Percentiles rank a stretch among this genome's conserved stretches.
Evolutionary conservation across 2,888 invertebrate species (phyloP).

Genomic region (Nemotelus pantherinus): DNA sequence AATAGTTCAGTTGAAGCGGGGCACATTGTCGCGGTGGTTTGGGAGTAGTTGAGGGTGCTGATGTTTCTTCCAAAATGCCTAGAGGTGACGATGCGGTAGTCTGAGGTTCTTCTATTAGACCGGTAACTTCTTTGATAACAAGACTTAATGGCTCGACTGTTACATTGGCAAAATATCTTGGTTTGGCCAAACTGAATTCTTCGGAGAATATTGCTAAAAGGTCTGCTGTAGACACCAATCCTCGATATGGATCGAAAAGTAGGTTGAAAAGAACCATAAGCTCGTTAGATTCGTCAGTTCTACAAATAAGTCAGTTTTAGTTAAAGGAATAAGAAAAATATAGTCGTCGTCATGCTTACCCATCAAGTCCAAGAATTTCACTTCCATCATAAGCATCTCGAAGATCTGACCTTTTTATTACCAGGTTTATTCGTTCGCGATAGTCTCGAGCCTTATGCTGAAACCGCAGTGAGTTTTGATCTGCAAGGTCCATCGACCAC

Average conservation of each 20-base stretch:
- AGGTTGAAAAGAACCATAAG: slow-evolving; percentile 86
- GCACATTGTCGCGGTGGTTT: slow-evolving; percentile 74
- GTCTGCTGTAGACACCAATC: slow-evolving; percentile 73
- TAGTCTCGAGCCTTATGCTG: slow-evolving; percentile 78
- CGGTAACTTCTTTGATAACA: slow-evolving; percentile 69
- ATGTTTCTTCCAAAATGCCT: slow-evolving; percentile 56
- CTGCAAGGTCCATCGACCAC: slow-evolving; percentile 74
- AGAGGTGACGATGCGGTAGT: slow-evolving; percentile 63
- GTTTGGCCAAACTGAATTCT: slow-evolving; percentile 70
- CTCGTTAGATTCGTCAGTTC: slow-evolving; percentile 73
- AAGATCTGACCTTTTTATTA: slow-evolving; percentile 78
- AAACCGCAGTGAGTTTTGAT: slow-evolving; percentile 76
- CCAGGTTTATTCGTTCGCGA: slow-evolving; percentile 77
- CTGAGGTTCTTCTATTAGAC: slow-evolving; percentile 61
- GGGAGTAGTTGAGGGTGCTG: slow-evolving; percentile 64
- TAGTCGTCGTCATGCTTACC: slow-evolving; percentile 68
- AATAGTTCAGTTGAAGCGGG: slow-evolving; percentile 74
- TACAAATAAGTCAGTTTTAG: slow-evolving; percentile 56
- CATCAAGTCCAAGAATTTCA: slow-evolving; percentile 86
- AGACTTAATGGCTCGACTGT: slow-evolving; percentile 74
- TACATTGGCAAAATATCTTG: slow-evolving; percentile 72
- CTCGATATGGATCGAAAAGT: slow-evolving; percentile 81
- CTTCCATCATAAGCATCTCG: slow-evolving; percentile 80
- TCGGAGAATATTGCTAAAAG: slow-evolving; percentile 73
- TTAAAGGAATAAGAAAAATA: slow-evolving; percentile 28